Evolutionary conservation across 2,113 vertebrate species (phyloP), one percentile per base, ranked within the genome.

Genomic region (Romanogobio albipinnatus): DNA sequence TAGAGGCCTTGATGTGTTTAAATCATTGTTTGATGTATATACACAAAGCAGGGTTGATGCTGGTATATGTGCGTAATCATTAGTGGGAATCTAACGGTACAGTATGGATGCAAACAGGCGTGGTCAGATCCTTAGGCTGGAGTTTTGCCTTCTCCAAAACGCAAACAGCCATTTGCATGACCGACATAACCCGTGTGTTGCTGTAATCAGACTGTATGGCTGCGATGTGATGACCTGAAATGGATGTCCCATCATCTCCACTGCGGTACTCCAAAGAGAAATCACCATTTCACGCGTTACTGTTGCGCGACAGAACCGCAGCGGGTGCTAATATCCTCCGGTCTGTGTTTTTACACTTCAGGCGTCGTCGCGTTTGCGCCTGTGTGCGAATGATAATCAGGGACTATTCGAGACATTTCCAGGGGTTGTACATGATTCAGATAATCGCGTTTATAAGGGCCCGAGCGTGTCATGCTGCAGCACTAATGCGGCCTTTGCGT

Each of bases 71-170:
- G 24, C 58, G 29, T 64, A 15, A 59, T 10, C 8, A n/a, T 24
- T 22, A 45, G 15, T 9, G 61, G 49, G 33, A 26, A 15, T 80
- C 39, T 92, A 92, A 89, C 91, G 88, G 92, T 89, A 83, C 87
- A 33, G 90, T 84, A 74, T 83, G 89, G 92, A 88, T 92, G 92
- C 90, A 90, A 91, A 91, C 93, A 94, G 95, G 93, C 93, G 94
- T 94, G 94, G 94, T 91, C 91, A 92, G 93, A 92, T 91, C 90
- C 86, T 26, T 79, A 53, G 76, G 87, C 74, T 71, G 74, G 74
- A 74, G 76, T 66, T 53, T 64, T 64, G 76, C 51, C 53, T 80
- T 81, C 45, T 43, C 39, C 14, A 85, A 22, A 78, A 51, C 75
- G 62, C 83, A 68, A 13, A 66, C 36, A 2, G 6, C 36, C 14